Percentiles rank a stretch among this genome's conserved stretches.
Conservation (phyloP, 2,888 invertebrate genomes). For the Eupithecia subumbrata region DNA sequence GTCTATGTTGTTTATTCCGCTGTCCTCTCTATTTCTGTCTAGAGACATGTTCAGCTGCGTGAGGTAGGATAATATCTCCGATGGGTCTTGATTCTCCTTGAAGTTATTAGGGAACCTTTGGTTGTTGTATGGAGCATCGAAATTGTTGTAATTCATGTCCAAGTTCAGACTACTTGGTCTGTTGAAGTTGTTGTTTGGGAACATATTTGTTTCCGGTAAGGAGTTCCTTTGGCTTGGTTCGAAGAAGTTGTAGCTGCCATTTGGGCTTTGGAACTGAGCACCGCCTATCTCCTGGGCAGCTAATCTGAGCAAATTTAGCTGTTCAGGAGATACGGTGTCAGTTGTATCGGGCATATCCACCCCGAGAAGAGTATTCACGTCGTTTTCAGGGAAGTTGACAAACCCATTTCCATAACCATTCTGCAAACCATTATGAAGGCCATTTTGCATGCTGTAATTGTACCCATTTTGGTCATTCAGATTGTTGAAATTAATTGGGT, state of each 20-base stretch:
- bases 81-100: conserved; percentile 69
- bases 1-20: conserved; percentile 62
- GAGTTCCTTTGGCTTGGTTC: conserved; percentile 79
- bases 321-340: conserved; percentile 73
- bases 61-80: conserved; percentile 69
- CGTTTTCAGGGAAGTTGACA: conserved; percentile 68
- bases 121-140: conserved; percentile 59
- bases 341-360: conserved; percentile 65
- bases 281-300: conserved; percentile 82
- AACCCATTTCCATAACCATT: conserved; percentile 57
- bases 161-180: conserved; percentile 75
- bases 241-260: conserved; percentile 77
- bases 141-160: conserved; percentile 71
- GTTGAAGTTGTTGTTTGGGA: conserved; percentile 61
- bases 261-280: conserved; percentile 74
- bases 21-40: conserved; percentile 65
- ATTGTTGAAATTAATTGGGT: conserved; percentile 63
- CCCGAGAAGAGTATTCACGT: conserved; percentile 63
- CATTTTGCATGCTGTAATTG: conserved; percentile 67
- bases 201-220: conserved; percentile 71
- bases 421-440: conserved; percentile 55
- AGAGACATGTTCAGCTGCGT: conserved; percentile 67
- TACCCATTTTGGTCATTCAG: conserved; percentile 69
- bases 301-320: conserved; percentile 74
- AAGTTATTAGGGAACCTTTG: conserved; percentile 70